Percentiles rank a stretch among this genome's conserved stretches.
Evolutionary conservation across 1,140 invertebrate genomes (phyloP).

Genomic region (Lutraria rhynchaena): DNA sequence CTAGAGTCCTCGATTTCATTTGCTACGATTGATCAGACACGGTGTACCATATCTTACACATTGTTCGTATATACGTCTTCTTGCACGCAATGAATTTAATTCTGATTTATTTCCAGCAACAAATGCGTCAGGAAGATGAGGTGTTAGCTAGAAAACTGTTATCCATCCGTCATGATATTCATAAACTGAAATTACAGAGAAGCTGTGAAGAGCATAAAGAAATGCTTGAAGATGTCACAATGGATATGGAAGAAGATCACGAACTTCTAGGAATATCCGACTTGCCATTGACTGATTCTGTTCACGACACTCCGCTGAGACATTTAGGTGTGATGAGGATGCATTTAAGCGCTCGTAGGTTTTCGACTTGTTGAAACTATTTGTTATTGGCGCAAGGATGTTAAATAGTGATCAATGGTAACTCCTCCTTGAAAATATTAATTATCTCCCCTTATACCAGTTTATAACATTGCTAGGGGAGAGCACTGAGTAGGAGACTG

Average conservation of each 20-base stretch:
- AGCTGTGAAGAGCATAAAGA: slow-evolving; percentile 76
- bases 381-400: no score
- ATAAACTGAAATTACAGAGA: slow-evolving; percentile 73
- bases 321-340: slow-evolving; percentile 76
- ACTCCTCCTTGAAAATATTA: no score
- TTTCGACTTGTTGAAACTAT: slow-evolving; percentile 77
- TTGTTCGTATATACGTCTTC: no score
- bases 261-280: slow-evolving; percentile 75
- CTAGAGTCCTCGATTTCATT: no score
- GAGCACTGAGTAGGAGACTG: no score
- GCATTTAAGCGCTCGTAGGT: slow-evolving; percentile 76
- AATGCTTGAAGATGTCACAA: slow-evolving; percentile 75
- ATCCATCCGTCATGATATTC: slow-evolving; percentile 75
- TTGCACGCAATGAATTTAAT: no score
- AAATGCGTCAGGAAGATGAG: slow-evolving; percentile 77
- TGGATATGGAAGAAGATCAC: slow-evolving; percentile 75
- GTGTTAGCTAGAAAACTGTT: slow-evolving; percentile 73
- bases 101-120: slow-evolving; percentile 65
- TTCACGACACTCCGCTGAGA: slow-evolving; percentile 72
- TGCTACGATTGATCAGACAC: no score
- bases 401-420: no score
- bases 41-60: no score
- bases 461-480: no score
- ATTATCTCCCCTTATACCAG: no score
- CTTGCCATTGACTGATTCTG: slow-evolving; percentile 62